phyloP scores from a whole-genome alignment of 2,797 vertebrate species.

The Microcaecilia unicolor region DNA sequence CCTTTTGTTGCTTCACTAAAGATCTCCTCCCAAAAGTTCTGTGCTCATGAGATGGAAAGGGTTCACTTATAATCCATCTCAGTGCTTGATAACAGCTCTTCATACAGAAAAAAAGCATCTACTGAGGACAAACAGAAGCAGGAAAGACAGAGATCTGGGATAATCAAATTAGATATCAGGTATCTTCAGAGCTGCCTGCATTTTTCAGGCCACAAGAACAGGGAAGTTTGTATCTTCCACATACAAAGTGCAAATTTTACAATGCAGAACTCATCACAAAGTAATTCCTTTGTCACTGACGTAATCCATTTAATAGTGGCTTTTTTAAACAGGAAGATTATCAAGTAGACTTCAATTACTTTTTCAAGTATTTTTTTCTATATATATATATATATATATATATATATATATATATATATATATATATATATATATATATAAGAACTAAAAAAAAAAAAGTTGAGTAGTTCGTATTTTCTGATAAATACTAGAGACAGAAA shows the following conservation, averaged over 20 bases:
- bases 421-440: neutral
- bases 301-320: constrained; percentile 35
- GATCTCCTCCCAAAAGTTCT: constrained; percentile 24
- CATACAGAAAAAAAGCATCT: too few species aligned
- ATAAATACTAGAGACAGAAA: constrained; percentile 2
- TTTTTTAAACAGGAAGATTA: constrained; percentile 36
- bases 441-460: neutral
- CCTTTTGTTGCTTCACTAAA: constrained; percentile 30
- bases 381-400: neutral
- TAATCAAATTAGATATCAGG: too few species aligned
- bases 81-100: constrained; percentile 37
- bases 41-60: constrained; percentile 19
- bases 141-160: constrained; percentile 2
- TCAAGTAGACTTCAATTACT: constrained; percentile 38
- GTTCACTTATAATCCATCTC: constrained; percentile 37
- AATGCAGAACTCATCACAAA: constrained; percentile 34
- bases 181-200: constrained; percentile 22
- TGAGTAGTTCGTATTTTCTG: neutral
- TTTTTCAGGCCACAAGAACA: constrained; percentile 34
- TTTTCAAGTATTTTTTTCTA: constrained; percentile 20
- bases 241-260: constrained; percentile 36
- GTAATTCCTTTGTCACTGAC: constrained; percentile 23
- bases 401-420: neutral
- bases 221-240: constrained; percentile 19
- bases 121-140: constrained; percentile 27